Evolutionary conservation across 2,113 vertebrate species (phyloP), one percentile per base, ranked within the genome.

Genomic region (Vulpes lagopus): DNA sequence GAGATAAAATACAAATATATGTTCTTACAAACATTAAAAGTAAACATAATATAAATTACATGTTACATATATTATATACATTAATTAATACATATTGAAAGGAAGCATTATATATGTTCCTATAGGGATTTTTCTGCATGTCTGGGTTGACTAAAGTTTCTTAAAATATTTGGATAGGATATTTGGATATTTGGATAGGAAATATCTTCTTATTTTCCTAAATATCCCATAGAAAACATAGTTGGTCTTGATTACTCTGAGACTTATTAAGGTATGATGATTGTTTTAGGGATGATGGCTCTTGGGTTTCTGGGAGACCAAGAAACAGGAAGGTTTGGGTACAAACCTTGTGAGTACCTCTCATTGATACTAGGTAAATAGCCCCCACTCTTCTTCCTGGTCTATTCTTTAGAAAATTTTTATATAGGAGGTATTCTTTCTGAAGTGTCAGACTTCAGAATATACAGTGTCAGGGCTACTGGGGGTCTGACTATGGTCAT

Each of bases 101-200:
- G 25, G 57, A 65, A 79, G 16, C 12, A 55, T 69, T 91, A 30
- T 23, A 51, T 55, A 71, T 95, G 62, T 88, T 94, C 53, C 17
- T 65, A 35, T 88, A 38, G 65, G 23, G 49, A 88, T 35, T 84
- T 69, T 59, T 79, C 88, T 69, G 14, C 43, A 14, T 32, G 53
- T 67, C 27, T 79, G 57, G 43, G 51, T 85, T 87, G 12, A 55
- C 62, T 11, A 65, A 53, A 12, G 0, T 43, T 82, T 67, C 65
- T 86, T 79, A 65, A 92, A 89, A 85, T 69, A 85, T 81, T 96
- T 84, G 53, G 49, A 10, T 67, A 67, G 38, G 73, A 89, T 35
- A 35, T 35, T 35, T 35, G 35, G 35, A 67, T 5, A 85, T 81
- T 96, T 84, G 53, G 49, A 10, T 67, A 67, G 38, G 73, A 89